Base-by-base conservation (phyloP, 1,140 invertebrate species). In the Helicoverpa zea region DNA sequence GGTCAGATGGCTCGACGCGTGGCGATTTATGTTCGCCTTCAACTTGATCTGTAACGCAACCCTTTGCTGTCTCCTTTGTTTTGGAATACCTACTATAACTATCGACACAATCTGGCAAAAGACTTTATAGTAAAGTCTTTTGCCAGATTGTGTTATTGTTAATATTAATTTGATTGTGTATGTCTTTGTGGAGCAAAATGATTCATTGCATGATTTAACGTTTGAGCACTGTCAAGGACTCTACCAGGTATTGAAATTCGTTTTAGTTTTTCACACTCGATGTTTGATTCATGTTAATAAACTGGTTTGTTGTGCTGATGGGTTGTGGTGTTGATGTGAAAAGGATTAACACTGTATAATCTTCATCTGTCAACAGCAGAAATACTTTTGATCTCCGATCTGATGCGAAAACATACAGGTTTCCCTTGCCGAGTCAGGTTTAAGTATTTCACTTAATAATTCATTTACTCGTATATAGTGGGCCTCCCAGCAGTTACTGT, bases 1-100 rank as follows among this genome's bases (percentile, higher is more conserved):
- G 68, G 68, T 52, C 79, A 81, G 82, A 70, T 81, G 82, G 35
- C 80, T 64, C 66, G 58, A 18, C 70, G 66, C 7, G 35, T n/a
- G 76, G 47, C 78, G 70, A 83, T 83, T 81, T 81, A 83, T 83
- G 58, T 70, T 64, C 75, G 74, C 79, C 74, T 83, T 81, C 79
- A 81, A 83, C 82, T 81, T 83, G 79, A 78, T 81, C 82, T 75
- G 82, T 68, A 79, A 73, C n/a, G 70, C 66, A 66, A 59, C 56
- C 81, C 54, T 14, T 52, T 11, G 43, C 75, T 63, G 68, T 54
- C 72, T 35, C 29, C 11, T 51, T 78, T 47, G 61, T 78, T 64
- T 63, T 74, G 29, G 56, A 59, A 66, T 77, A 13, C 18, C 43
- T 51, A 66, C 54, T 10, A 59, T 35, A 58, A 13, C 47, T 52